Base-by-base conservation (phyloP, 2,113 vertebrate species). In the Mus spicilegus region DNA sequence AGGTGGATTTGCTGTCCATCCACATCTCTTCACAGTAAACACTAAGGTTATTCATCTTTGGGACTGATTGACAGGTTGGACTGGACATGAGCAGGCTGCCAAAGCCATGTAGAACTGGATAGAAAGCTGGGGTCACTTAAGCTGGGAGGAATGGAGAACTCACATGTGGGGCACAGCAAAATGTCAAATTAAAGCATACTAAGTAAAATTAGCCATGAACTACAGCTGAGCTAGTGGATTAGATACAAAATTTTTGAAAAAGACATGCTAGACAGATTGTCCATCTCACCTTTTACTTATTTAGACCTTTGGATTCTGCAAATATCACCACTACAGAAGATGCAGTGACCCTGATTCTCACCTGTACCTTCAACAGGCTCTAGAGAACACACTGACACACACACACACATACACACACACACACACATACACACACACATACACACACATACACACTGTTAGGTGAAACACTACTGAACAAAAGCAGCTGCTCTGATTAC, bases 21-120 rank as follows among this genome's bases (percentile, higher is more conserved):
- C 7, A 28, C 58, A 8, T 72, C 12, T 96, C 58, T 54, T 22
- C 46, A 92, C 30, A 72, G 28, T 61, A 67, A 94, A 87, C 94
- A 89, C 13, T 78, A 81, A 87, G 67, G 77, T 87, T 69, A 80
- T 87, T 91, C 5, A 85, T 81, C 73, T 85, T 13, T 90, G 65
- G 85, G 65, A 56, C 26, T 77, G 42, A 88, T 36, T 76, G 63
- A 87, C 4, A 54, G 24, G 24, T 63, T 42, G 8, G 61, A 77
- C 28, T 85, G 12, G 54, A 88, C 20, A 77, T 63, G 81, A 84
- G 26, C 80, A 56, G 92, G 8, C 12, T 65, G 65, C 28, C 75
- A 87, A 86, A 91, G 54, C 8, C 39, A 39, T 26, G 8, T 61
- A 9, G 49, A 78, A 49, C 36, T 39, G 58, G n/a, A 19, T 82